Percentiles rank a stretch among this genome's conserved stretches.
Conservation (phyloP, 2,888 invertebrate genomes). For the Incurvaria masculella region DNA sequence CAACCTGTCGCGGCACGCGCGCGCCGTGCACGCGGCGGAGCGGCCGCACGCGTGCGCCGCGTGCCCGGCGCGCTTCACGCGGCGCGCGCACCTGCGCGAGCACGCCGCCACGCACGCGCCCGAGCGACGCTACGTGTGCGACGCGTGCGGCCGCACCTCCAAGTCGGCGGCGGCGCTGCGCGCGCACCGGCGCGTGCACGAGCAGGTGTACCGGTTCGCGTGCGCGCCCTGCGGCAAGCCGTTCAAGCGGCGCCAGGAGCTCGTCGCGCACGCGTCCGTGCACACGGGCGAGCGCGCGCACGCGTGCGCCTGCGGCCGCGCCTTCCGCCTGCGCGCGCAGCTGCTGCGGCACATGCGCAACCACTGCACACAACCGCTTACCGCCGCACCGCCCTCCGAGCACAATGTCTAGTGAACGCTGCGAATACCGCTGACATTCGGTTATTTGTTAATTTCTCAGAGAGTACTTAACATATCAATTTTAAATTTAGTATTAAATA, state of each 20-base stretch:
- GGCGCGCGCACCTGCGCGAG: constrained; percentile 44
- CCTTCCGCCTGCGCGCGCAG: constrained; percentile 30
- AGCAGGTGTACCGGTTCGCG: constrained; percentile 26
- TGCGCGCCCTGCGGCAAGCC: constrained; percentile 52
- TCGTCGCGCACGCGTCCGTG: constrained; percentile 50
- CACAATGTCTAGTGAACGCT: too few relatives aligned
- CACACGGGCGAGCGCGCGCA: constrained; percentile 57
- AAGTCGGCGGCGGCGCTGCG: constrained; percentile 51
- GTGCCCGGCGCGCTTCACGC: constrained; percentile 47
- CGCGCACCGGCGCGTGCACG: constrained; percentile 43
- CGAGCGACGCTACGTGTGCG: constrained; percentile 46
- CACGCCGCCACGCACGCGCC: constrained; percentile 48
- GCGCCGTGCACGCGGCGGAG: constrained; percentile 39
- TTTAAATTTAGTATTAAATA: too few relatives aligned
- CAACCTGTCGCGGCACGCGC: constrained; percentile 50
- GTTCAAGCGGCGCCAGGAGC: constrained; percentile 52
- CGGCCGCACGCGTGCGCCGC: constrained; percentile 47
- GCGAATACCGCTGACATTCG: too few relatives aligned
- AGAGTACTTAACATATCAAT: too few relatives aligned
- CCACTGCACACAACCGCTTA: constrained; percentile 17
- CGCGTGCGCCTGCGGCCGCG: constrained; percentile 40
- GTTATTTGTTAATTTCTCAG: too few relatives aligned
- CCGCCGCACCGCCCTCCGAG: too few relatives aligned
- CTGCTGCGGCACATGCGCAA: constrained; percentile 23
- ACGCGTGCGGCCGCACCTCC: constrained; percentile 50